Evolutionary conservation across 1,140 invertebrate genomes (phyloP).

Genomic region (Platyura marginata): DNA sequence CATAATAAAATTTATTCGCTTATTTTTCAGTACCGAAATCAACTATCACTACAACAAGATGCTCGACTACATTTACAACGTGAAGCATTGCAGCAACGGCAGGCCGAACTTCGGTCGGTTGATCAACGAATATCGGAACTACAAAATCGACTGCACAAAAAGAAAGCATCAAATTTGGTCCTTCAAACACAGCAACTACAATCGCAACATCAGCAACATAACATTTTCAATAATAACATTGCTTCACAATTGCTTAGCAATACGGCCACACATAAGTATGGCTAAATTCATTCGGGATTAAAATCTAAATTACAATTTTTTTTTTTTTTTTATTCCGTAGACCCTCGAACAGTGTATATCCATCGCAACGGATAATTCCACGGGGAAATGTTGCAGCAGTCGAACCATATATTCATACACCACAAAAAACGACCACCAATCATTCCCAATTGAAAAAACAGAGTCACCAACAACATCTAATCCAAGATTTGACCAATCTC

Average conservation of each 20-base stretch:
- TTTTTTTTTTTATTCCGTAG: neutral
- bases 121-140: constrained; percentile 85
- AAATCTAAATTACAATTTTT: too few relatives aligned
- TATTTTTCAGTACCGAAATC: constrained; percentile 72
- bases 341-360: constrained; percentile 6
- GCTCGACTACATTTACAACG: constrained; percentile 68
- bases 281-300: too few relatives aligned
- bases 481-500: constrained; percentile 18
- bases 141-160: constrained; percentile 74
- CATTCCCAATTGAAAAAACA: neutral
- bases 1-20: neutral
- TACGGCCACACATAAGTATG: too few relatives aligned
- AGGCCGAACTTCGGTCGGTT: constrained; percentile 78
- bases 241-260: too few relatives aligned
- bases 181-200: constrained; percentile 14
- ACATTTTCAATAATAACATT: neutral
- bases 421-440: constrained; percentile 27
- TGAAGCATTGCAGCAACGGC: constrained; percentile 63
- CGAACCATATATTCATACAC: constrained; percentile 75
- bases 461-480: constrained; percentile 13
- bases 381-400: constrained; percentile 69
- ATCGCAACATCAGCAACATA: constrained; percentile 9
- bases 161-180: constrained; percentile 52
- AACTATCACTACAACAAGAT: constrained; percentile 87
- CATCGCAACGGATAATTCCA: constrained; percentile 12